Conservation (phyloP, 1,140 invertebrate genomes). For the Cyclina sinensis region DNA sequence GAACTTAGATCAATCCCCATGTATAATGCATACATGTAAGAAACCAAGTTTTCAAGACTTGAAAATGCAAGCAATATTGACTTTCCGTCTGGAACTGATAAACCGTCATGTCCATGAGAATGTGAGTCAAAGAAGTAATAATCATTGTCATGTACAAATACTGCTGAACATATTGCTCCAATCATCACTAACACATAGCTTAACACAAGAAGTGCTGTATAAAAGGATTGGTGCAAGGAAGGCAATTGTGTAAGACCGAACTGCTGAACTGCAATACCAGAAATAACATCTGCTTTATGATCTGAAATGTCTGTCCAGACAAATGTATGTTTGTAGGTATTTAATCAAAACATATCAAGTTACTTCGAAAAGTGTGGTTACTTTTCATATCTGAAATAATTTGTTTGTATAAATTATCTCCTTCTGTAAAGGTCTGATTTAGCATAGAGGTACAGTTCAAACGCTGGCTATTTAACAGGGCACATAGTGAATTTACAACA, state of each 20-base stretch:
- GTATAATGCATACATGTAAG: slow-evolving; percentile 41
- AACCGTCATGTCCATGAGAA: not conserved
- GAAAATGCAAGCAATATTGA: slow-evolving; percentile 14
- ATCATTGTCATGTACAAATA: not conserved
- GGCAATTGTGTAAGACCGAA: not conserved
- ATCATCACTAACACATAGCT: not conserved
- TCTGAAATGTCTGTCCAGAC: too few species aligned
- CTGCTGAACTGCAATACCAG: not conserved
- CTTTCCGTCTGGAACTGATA: not conserved
- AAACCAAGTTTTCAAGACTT: slow-evolving; percentile 24
- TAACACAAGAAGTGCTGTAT: not conserved
- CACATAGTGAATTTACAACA: too few species aligned
- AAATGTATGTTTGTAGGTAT: too few species aligned
- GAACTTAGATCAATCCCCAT: slow-evolving; percentile 16
- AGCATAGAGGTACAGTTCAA: too few species aligned
- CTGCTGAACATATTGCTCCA: slow-evolving; percentile 14
- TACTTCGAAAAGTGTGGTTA: too few species aligned
- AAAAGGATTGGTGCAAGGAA: not conserved
- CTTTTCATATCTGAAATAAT: too few species aligned
- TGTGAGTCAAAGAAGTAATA: slow-evolving; percentile 31
- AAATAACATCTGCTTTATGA: not conserved
- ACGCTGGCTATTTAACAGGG: too few species aligned
- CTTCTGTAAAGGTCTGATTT: too few species aligned
- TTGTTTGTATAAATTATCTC: too few species aligned
- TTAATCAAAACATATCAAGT: too few species aligned